These are phyloP conservation scores for Agapornis roseicollis DNA, from an alignment of 2,113 vertebrate species.

Conservation along the genomic window DNA sequence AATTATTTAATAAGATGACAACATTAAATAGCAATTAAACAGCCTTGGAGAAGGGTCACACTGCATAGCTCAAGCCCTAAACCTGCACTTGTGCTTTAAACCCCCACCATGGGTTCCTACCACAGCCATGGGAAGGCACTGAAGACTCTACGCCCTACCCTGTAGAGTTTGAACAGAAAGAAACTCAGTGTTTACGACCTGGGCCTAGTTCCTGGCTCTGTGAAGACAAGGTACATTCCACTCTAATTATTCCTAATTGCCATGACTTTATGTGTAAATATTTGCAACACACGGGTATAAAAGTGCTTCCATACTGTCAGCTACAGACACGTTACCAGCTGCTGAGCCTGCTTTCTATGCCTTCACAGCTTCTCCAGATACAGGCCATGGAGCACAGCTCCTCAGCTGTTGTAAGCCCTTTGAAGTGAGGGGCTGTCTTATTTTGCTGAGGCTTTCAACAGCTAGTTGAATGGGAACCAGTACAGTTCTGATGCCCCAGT, in stretches of 20 bases:
- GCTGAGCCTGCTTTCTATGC: not conserved
- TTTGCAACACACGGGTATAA: slow-evolving; percentile 1
- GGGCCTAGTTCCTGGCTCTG: not conserved
- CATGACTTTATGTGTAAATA: slow-evolving; percentile 56
- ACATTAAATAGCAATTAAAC: not conserved
- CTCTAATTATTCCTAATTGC: slow-evolving; percentile 60
- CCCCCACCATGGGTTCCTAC: not conserved
- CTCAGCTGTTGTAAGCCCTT: not conserved
- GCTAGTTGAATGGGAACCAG: slow-evolving; percentile 21
- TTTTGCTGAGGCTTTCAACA: slow-evolving; percentile 23
- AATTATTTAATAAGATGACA: not conserved
- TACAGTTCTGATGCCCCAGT: not conserved
- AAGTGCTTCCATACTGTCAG: slow-evolving; percentile 53
- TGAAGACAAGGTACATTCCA: slow-evolving; percentile 57
- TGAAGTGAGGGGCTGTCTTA: not conserved
- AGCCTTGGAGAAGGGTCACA: not conserved
- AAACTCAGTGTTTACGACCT: not conserved
- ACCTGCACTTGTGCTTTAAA: not conserved
- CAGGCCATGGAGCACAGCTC: not conserved
- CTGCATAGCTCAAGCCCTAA: not conserved
- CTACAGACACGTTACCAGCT: not conserved
- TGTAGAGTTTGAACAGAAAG: not conserved
- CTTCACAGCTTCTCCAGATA: not conserved
- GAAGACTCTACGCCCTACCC: not conserved
- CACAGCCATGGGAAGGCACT: not conserved